Conservation (phyloP, 2,113 vertebrate genomes). For the Ovis canadensis region DNA sequence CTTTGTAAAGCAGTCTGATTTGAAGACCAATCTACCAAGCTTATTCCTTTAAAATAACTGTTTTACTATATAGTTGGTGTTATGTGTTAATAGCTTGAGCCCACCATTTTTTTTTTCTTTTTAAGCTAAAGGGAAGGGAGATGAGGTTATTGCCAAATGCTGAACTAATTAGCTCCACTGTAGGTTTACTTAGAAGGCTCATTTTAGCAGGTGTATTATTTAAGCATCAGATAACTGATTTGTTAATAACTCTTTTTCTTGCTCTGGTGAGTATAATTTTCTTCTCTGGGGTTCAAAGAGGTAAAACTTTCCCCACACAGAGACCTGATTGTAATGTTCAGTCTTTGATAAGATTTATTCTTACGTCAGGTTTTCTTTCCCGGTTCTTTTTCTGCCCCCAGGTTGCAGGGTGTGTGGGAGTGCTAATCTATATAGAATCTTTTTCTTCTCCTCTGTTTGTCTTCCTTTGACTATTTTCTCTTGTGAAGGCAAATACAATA, state of each 20-base stretch:
- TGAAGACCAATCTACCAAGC: slow-evolving; percentile 46
- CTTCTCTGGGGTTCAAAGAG: slow-evolving; percentile 62
- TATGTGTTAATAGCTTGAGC: slow-evolving; percentile 57
- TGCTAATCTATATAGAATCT: slow-evolving; percentile 51
- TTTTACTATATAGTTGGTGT: slow-evolving; percentile 59
- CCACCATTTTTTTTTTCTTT: background rate
- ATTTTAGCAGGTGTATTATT: slow-evolving; percentile 80
- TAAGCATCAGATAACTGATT: slow-evolving; percentile 78
- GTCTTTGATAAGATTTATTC: slow-evolving; percentile 75
- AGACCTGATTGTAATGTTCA: slow-evolving; percentile 56
- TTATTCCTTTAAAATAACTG: slow-evolving; percentile 61
- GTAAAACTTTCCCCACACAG: slow-evolving; percentile 52
- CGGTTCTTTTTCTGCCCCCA: background rate
- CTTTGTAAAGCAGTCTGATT: slow-evolving; percentile 61
- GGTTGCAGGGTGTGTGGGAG: slow-evolving; percentile 60
- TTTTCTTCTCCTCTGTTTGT: slow-evolving; percentile 52
- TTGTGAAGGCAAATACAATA: slow-evolving; percentile 70
- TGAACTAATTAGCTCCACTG: slow-evolving; percentile 78
- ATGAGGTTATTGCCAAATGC: slow-evolving; percentile 68
- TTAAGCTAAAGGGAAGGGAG: slow-evolving; percentile 54
- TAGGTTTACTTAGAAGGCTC: slow-evolving; percentile 81
- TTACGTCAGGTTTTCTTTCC: slow-evolving; percentile 28
- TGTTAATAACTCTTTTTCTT: slow-evolving; percentile 80
- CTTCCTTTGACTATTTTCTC: slow-evolving; percentile 68
- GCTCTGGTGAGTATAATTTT: slow-evolving; percentile 73